Percentiles rank a stretch among this genome's conserved stretches.
phyloP scores from a whole-genome alignment of 2,888 invertebrate genomes.

The Chymomyza procnemis region DNA sequence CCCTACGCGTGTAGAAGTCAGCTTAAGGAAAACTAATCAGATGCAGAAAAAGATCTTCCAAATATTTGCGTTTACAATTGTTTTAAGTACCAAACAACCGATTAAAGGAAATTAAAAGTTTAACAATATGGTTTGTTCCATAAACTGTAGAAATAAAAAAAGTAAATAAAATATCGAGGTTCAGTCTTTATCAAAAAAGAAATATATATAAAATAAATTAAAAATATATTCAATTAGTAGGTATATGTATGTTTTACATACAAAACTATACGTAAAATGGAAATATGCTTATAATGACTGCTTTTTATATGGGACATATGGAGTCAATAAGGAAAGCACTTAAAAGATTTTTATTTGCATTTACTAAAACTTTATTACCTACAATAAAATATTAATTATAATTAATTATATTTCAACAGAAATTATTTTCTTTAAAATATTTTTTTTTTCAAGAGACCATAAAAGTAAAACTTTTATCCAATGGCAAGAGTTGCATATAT shows the following conservation, averaged over 20 bases:
- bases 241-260: conserved; percentile 38
- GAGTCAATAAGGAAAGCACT: conserved; percentile 37
- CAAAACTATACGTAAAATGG: background rate
- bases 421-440: no score
- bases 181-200: background rate
- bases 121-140: conserved; percentile 2
- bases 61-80: no score
- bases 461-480: background rate
- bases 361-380: conserved; percentile 36
- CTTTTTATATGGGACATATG: background rate
- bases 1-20: no score
- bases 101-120: conserved; percentile 45
- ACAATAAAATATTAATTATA: conserved; percentile 48
- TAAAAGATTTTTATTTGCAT: conserved; percentile 49
- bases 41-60: no score
- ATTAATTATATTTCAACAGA: background rate
- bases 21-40: no score
- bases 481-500: background rate
- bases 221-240: conserved; percentile 38
- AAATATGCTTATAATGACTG: background rate
- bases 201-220: background rate
- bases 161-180: conserved; percentile 44
- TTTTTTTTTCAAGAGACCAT: no score
- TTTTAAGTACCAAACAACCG: conserved; percentile 32
- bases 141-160: background rate